Evolutionary conservation across 2,113 vertebrate species (phyloP).

Genomic region (Ascaphus truei): DNA sequence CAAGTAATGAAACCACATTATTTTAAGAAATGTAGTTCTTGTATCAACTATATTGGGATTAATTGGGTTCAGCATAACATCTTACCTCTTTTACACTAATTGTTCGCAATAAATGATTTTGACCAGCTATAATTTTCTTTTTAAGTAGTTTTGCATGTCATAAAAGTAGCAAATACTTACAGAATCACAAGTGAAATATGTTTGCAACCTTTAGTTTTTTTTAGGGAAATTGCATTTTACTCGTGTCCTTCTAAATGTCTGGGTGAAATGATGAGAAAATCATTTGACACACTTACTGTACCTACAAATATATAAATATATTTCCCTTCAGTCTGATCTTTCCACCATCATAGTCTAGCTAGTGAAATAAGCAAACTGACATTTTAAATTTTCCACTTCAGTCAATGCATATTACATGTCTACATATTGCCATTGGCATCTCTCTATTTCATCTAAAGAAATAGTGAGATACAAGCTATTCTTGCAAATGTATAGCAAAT

Average conservation of each 20-base stretch:
- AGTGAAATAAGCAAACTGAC: slow-evolving; percentile 46
- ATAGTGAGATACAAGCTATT: slow-evolving; percentile 33
- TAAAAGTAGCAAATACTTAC: no score
- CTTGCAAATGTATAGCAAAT: slow-evolving; percentile 1
- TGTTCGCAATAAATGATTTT: no score
- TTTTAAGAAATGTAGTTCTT: no score
- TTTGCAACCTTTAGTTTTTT: no score
- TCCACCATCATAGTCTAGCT: slow-evolving; percentile 12
- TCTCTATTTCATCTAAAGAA: slow-evolving; percentile 44
- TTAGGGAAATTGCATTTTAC: background rate
- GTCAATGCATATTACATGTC: slow-evolving; percentile 46
- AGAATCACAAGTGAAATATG: background rate
- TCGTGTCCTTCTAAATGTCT: slow-evolving; percentile 12
- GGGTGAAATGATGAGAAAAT: slow-evolving; percentile 39
- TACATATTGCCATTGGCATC: slow-evolving; percentile 39
- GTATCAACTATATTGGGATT: no score
- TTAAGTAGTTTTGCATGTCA: no score
- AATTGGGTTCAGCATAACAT: no score
- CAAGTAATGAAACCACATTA: no score
- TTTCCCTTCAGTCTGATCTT: slow-evolving; percentile 42
- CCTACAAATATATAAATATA: slow-evolving; percentile 21
- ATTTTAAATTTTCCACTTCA: slow-evolving; percentile 46
- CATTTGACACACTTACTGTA: slow-evolving; percentile 10
- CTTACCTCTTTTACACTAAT: no score
- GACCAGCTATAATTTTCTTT: no score